Base-by-base conservation (phyloP, 2,113 vertebrate species). In the Triplophysa rosa region DNA sequence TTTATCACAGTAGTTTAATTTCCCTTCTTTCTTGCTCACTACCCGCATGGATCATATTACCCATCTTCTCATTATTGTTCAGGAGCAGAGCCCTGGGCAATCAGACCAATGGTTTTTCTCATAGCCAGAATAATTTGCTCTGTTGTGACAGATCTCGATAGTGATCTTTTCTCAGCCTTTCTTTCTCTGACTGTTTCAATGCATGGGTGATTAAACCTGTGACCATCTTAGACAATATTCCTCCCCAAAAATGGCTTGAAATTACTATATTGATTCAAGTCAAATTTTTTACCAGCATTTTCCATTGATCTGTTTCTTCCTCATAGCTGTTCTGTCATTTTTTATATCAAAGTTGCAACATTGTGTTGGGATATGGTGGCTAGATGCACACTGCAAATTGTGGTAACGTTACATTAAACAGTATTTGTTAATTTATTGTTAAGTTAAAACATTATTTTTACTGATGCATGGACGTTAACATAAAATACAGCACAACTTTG, bases 1-100 rank as follows among this genome's bases (percentile, higher is more conserved):
- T 71, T 52, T 29, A 33, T 45, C 58, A 79, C 11, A 14, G 29
- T 37, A 59, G 29, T 21, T 61, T 45, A 13, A 47, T 26, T 29
- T 37, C 5, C 29, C 49, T 19, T n/a, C 59, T 16, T 67, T 11
- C 52, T n/a, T 62, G 37, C 58, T 70, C 56, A 13, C 21, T 12
- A 62, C 45, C 10, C 21, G 52, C 3, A 42, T 24, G 47, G 23
- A 42, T 66, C 17, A 40, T 72, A 72, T 77, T 37, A 65, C 4
- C 21, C 19, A 66, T 59, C 74, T 71, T 33, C 52, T 63, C 49
- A 63, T 23, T 56, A 78, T 71, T 64, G 80, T 67, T 73, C 69
- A 56, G 78, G 29, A 65, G 47, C 47, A 54, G 29, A n/a, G 62
- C 80, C 74, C 12, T 21, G 68, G 68, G 76, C 75, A 45, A 37